phyloP scores from a whole-genome alignment of 2,888 invertebrate species.

The Thera obeliscata region DNA sequence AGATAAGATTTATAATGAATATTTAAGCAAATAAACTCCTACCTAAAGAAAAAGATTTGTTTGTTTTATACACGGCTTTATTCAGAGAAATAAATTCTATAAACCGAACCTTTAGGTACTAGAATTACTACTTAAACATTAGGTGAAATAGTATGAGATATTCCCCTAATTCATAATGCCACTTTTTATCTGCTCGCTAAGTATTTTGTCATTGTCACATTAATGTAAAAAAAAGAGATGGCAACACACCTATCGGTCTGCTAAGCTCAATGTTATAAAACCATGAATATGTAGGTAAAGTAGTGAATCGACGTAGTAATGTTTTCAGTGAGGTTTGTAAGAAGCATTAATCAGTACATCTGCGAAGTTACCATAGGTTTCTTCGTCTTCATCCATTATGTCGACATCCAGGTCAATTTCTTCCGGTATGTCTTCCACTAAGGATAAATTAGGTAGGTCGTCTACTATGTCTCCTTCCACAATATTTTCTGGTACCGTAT shows the following conservation, averaged over 20 bases:
- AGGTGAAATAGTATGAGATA: too few relatives aligned
- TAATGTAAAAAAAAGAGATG: too few relatives aligned
- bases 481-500: conserved; percentile 2
- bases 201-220: too few relatives aligned
- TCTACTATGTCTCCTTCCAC: neutral
- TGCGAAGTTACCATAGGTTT: neutral
- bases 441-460: neutral
- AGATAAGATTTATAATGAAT: conserved; percentile 31
- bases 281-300: too few relatives aligned
- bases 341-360: neutral
- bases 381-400: neutral
- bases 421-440: neutral
- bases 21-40: conserved; percentile 20
- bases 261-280: too few relatives aligned
- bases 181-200: too few relatives aligned
- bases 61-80: neutral
- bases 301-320: neutral
- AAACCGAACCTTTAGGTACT: too few relatives aligned
- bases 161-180: too few relatives aligned
- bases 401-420: neutral
- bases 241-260: too few relatives aligned
- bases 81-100: too few relatives aligned
- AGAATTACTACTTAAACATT: too few relatives aligned
- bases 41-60: conserved; percentile 1
- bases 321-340: neutral